Evolutionary conservation across 2,797 vertebrate species (phyloP).

Genomic region (Petrocephalus schoutedeni): DNA sequence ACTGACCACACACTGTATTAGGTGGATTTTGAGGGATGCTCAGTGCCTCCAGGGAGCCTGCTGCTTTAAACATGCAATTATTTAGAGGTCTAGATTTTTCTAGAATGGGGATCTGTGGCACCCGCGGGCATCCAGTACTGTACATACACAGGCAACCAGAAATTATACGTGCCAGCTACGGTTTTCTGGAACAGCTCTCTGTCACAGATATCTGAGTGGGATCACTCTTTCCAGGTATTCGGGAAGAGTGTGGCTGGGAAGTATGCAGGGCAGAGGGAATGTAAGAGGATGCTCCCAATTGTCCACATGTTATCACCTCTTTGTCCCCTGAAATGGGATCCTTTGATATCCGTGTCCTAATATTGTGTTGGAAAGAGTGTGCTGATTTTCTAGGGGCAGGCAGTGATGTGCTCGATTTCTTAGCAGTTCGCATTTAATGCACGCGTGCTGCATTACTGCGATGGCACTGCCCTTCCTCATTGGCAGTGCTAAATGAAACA

Average conservation of each 20-base stretch:
- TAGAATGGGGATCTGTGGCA: neutral
- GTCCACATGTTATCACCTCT: conserved; percentile 45
- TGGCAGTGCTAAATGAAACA: conserved; percentile 98
- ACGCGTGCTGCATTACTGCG: conserved; percentile 95
- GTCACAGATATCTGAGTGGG: neutral
- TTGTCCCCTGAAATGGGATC: conserved; percentile 50
- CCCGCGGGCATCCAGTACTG: neutral
- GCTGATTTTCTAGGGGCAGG: conserved; percentile 49
- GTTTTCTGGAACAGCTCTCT: neutral
- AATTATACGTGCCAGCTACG: neutral
- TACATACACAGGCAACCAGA: neutral
- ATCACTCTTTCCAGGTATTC: neutral
- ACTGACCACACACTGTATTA: neutral
- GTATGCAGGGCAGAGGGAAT: neutral
- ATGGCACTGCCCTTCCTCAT: conserved; percentile 95
- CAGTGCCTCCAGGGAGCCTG: neutral
- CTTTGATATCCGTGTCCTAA: conserved; percentile 80
- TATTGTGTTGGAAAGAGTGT: conserved; percentile 66
- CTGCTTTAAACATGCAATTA: neutral
- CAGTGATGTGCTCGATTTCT: conserved; percentile 95
- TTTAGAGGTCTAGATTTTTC: neutral
- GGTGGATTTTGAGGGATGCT: neutral
- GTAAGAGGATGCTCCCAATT: neutral
- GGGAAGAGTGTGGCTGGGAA: neutral
- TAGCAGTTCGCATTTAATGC: conserved; percentile 98